Conservation (phyloP, 1,140 invertebrate genomes). For the Gryon sp. region DNA sequence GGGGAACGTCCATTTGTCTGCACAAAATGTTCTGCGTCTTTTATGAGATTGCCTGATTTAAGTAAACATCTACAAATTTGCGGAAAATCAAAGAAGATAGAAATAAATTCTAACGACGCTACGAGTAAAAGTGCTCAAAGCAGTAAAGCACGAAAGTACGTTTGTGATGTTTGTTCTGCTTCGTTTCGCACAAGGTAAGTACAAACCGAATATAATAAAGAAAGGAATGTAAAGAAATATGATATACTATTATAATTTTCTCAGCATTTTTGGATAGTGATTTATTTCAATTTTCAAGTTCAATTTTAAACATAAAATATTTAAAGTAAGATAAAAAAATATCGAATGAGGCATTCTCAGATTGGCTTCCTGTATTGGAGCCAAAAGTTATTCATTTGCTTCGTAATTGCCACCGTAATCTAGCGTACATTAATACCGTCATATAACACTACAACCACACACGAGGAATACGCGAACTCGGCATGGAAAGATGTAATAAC, state of each 20-base stretch:
- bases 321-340: too few relatives aligned
- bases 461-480: slow-evolving; percentile 2
- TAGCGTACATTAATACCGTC: slow-evolving; percentile 19
- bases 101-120: too few relatives aligned
- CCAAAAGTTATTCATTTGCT: slow-evolving; percentile 42
- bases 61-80: slow-evolving; percentile 69
- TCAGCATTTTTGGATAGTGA: too few relatives aligned
- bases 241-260: too few relatives aligned
- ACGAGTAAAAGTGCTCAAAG: too few relatives aligned
- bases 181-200: slow-evolving; percentile 84
- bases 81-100: slow-evolving; percentile 5
- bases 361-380: slow-evolving; percentile 37
- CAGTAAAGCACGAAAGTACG: slow-evolving; percentile 60
- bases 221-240: too few relatives aligned
- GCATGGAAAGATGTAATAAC: slow-evolving; percentile 30
- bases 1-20: slow-evolving; percentile 89
- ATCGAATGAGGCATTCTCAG: too few relatives aligned
- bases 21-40: slow-evolving; percentile 81
- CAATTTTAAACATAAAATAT: too few relatives aligned
- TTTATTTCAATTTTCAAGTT: too few relatives aligned
- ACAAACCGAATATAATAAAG: too few relatives aligned
- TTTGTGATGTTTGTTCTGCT: slow-evolving; percentile 83
- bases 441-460: not conserved
- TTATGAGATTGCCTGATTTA: slow-evolving; percentile 83
- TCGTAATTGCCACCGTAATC: slow-evolving; percentile 26